Evolutionary conservation across 2,113 vertebrate genomes (phyloP).

Genomic region (Ranitomeya variabilis): DNA sequence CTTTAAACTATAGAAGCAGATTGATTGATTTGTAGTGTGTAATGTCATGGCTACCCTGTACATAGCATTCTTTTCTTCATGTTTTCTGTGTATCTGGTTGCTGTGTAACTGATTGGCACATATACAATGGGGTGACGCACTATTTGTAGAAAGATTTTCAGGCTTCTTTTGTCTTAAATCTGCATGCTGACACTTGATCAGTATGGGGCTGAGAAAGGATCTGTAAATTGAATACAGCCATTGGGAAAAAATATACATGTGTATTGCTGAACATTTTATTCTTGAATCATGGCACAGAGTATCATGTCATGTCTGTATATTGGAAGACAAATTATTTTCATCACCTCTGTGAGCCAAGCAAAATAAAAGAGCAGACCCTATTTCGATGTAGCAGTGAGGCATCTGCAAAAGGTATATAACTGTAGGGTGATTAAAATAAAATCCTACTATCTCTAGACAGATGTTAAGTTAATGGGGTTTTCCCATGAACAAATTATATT

Average conservation of each 20-base stretch:
- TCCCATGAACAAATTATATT: too few relatives aligned
- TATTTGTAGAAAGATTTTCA: neutral
- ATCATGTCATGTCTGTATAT: neutral
- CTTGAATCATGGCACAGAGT: neutral
- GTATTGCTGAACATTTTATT: neutral
- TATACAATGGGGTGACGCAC: neutral
- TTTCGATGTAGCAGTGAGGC: neutral
- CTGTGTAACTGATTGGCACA: constrained; percentile 20
- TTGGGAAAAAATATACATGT: neutral
- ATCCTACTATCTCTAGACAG: neutral
- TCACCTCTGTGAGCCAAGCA: neutral
- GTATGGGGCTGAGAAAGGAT: neutral
- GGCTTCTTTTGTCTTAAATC: neutral
- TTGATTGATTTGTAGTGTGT: neutral
- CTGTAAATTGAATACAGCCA: neutral
- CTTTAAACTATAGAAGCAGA: neutral
- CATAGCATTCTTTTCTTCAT: neutral
- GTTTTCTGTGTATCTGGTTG: neutral
- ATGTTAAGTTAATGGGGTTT: neutral
- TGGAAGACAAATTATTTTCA: neutral
- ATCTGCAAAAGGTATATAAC: neutral
- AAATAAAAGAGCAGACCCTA: neutral
- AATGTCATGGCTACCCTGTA: constrained; percentile 5
- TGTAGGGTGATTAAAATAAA: neutral
- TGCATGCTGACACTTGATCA: neutral